These are phyloP conservation scores for Monopterus albus DNA, from an alignment of 2,113 vertebrate species.

Conservation along the genomic window DNA sequence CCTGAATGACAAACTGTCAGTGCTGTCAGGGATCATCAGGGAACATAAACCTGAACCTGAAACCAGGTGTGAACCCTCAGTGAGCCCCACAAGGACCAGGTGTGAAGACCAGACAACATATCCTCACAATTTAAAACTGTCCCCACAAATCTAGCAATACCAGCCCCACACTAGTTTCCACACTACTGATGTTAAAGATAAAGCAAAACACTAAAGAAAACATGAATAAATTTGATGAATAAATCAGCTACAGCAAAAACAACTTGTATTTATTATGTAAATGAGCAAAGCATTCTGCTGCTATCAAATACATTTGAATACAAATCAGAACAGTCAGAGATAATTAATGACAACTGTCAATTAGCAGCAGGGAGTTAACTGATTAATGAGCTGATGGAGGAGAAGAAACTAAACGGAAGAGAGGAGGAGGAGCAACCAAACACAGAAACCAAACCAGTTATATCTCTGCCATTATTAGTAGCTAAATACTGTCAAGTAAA, in stretches of 20 bases:
- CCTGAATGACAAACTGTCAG: too few species aligned
- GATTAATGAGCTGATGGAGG: neutral
- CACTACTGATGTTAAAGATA: neutral
- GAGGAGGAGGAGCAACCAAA: neutral
- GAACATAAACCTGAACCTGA: too few species aligned
- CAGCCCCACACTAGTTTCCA: neutral
- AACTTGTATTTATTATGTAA: neutral
- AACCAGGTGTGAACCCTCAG: too few species aligned
- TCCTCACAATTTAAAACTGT: too few species aligned
- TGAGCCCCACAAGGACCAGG: too few species aligned
- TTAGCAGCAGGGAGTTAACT: constrained; percentile 8
- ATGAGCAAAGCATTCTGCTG: neutral
- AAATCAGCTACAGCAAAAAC: too few species aligned
- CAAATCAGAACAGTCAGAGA: neutral
- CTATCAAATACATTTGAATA: neutral
- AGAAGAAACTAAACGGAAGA: neutral
- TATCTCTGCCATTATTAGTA: neutral
- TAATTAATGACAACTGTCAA: constrained; percentile 19
- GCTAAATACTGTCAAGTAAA: too few species aligned
- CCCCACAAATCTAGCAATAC: too few species aligned
- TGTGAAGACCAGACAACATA: too few species aligned
- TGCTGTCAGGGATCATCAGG: too few species aligned
- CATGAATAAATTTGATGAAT: neutral
- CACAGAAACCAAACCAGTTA: neutral
- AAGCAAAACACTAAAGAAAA: neutral